Base-by-base conservation (phyloP, 2,797 vertebrate species). In the Sebastes taczanowskii region DNA sequence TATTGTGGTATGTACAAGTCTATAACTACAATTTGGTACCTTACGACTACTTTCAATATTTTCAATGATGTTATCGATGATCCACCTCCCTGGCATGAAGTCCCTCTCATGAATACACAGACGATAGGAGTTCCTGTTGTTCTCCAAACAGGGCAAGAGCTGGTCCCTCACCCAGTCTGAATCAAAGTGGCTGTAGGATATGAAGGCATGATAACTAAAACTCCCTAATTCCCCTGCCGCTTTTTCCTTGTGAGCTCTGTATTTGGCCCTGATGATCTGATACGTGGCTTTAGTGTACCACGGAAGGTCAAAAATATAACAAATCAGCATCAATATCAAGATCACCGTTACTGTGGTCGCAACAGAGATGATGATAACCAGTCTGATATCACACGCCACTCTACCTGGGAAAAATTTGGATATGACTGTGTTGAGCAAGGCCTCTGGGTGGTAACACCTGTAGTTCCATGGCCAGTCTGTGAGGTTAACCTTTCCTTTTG, bases 11-110 rank as follows among this genome's bases (percentile, higher is more conserved):
- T 27, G 4, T 18, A 7, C 1, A 2, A 2, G 1, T 5, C 5
- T 23, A 35, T 71, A 30, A 5, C 7, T 49, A 5, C 1, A 42
- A 62, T 53, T 22, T 59, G 0, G 7, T 90, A 97, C 95, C 95
- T 98, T 97, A 8, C 80, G 90, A 80, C 97, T 98, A 85, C 64
- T 95, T 89, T 98, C 97, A 2, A 97, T 97, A 90, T 97, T 97
- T 22, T 97, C 97, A n/a, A 97, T 97, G 74, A 98, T 98, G 92
- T 97, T 98, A 71, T 97, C 97, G 2, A 97, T 97, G 83, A 97
- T 97, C 97, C 97, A 97, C 32, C 87, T 95, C 38, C 97, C 97
- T 2, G 97, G 97, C 32, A 90, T 95, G 86, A 98, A 98, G 89
- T 97, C 97, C 56, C 97, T 92, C 90, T 97, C 97, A 2, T 98